Evolutionary conservation across 92 coral and sea anemone genomes (phyloP).

Genomic region (Epizoanthus rinbou): DNA sequence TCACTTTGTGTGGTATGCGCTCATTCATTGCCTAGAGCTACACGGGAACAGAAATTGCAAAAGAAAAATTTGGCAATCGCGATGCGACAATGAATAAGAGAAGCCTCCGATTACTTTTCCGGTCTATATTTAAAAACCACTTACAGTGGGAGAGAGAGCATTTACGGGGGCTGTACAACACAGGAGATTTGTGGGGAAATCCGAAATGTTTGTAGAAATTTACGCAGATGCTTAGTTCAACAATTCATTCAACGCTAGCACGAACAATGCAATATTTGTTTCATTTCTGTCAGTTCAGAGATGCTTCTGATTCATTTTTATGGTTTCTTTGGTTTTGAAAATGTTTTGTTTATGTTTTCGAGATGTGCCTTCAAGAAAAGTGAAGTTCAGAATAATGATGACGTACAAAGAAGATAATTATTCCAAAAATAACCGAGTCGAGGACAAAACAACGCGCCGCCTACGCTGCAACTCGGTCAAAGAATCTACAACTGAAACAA

Average conservation of each 20-base stretch:
- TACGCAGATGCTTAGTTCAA: slow-evolving; percentile 7
- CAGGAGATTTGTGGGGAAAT: slow-evolving; percentile 34
- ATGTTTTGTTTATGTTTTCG: background rate
- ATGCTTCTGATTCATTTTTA: background rate
- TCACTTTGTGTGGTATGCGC: too few species aligned
- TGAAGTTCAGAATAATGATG: slow-evolving; percentile 4
- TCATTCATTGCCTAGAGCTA: background rate
- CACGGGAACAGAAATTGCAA: background rate
- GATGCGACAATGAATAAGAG: background rate
- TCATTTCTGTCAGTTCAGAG: background rate
- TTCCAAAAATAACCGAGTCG: slow-evolving; percentile 7
- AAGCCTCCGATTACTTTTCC: slow-evolving; percentile 24
- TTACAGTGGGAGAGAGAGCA: slow-evolving; percentile 3
- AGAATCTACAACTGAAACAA: background rate
- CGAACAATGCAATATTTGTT: background rate
- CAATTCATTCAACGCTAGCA: background rate
- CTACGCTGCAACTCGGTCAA: slow-evolving; percentile 15
- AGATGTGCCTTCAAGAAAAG: slow-evolving; percentile 5
- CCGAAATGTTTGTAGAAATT: background rate
- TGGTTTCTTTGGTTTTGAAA: background rate
- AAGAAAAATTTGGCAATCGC: background rate
- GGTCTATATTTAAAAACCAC: slow-evolving; percentile 32
- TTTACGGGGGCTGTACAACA: slow-evolving; percentile 16
- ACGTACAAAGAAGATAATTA: background rate
- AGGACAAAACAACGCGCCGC: background rate